Evolutionary conservation across 2,113 vertebrate species (phyloP).

Genomic region (Thunnus thynnus): DNA sequence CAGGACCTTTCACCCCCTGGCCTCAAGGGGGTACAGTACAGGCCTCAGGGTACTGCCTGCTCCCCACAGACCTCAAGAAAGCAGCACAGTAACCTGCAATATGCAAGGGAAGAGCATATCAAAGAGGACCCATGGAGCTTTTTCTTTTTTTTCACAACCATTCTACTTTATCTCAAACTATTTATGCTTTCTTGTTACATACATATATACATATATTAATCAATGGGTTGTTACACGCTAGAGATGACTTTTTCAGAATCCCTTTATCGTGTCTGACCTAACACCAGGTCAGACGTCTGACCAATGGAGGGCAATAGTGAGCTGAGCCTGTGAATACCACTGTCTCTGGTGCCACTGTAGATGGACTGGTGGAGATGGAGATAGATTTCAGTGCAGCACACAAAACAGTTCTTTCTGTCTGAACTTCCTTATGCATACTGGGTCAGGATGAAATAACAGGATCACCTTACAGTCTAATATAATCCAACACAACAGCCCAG

Average conservation of each 20-base stretch:
- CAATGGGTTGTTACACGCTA: not conserved
- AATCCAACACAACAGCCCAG: not conserved
- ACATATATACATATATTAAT: not conserved
- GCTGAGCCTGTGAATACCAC: not conserved
- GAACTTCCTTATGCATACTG: not conserved
- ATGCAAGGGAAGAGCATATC: not conserved
- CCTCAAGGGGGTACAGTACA: slow-evolving; percentile 36
- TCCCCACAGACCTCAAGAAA: slow-evolving; percentile 39
- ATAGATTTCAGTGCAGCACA: not conserved
- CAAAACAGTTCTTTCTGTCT: not conserved
- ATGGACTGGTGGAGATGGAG: too few species aligned
- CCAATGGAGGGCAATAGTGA: slow-evolving; percentile 55
- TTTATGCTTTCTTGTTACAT: not conserved
- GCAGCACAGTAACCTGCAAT: not conserved
- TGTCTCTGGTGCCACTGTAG: too few species aligned
- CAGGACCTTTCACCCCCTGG: slow-evolving; percentile 36
- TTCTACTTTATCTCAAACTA: slow-evolving; percentile 2
- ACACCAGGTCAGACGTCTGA: not conserved
- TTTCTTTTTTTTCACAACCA: not conserved
- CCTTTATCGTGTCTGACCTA: not conserved
- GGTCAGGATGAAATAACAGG: not conserved
- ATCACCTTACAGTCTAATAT: not conserved
- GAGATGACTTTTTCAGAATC: not conserved
- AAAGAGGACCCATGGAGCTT: not conserved
- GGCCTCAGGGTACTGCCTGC: slow-evolving; percentile 67